Evolutionary conservation across 2,113 vertebrate genomes (phyloP).

Genomic region (Elephas maximus): DNA sequence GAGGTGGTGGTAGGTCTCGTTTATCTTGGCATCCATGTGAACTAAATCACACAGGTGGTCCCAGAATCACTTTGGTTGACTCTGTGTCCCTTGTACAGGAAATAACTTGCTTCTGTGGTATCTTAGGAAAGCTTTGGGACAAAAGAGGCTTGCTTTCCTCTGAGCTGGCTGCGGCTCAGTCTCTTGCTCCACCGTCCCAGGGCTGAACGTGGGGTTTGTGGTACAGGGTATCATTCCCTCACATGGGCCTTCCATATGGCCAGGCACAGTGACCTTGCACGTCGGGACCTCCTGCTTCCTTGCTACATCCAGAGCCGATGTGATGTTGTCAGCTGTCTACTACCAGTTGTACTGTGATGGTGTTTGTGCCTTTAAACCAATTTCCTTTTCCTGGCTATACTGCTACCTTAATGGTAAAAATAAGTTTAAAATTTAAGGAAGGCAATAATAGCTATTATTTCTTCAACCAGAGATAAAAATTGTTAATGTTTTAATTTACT

Average conservation of each 20-base stretch:
- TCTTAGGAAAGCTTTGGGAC: background rate
- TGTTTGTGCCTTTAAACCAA: background rate
- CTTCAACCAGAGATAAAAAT: background rate
- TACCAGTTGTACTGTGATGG: background rate
- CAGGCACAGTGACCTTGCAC: background rate
- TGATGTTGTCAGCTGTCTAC: background rate
- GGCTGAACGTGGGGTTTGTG: background rate
- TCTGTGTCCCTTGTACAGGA: background rate
- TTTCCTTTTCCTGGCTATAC: background rate
- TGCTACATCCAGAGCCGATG: background rate
- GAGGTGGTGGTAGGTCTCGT: background rate
- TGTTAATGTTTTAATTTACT: background rate
- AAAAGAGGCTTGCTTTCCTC: background rate
- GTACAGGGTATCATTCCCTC: background rate
- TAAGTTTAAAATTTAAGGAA: background rate
- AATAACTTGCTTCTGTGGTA: background rate
- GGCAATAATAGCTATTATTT: background rate
- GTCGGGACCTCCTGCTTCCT: background rate
- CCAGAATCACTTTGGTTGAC: background rate
- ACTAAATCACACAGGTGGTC: background rate
- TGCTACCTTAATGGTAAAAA: background rate
- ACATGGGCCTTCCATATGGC: background rate
- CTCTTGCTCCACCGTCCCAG: background rate
- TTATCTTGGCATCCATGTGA: background rate
- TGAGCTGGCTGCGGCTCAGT: background rate